These are phyloP conservation scores for Lichenostomus cassidix DNA, from an alignment of 2,113 vertebrate genomes.

Conservation along the genomic window DNA sequence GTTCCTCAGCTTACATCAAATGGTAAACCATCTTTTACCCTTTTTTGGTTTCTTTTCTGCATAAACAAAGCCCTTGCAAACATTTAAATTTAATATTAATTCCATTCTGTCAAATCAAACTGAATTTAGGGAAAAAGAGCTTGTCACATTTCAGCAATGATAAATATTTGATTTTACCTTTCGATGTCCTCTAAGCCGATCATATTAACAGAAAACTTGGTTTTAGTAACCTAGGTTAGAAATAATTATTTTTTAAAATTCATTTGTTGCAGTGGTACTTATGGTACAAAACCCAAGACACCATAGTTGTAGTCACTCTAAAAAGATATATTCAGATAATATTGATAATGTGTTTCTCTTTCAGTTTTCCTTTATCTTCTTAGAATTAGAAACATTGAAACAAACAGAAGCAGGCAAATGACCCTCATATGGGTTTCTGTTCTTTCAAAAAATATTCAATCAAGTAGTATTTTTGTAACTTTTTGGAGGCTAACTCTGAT, in stretches of 20 bases:
- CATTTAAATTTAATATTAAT: not conserved
- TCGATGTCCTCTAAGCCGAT: not conserved
- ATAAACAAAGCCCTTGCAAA: not conserved
- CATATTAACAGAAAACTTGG: not conserved
- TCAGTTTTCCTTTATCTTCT: not conserved
- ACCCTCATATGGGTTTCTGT: not conserved
- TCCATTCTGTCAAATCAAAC: not conserved
- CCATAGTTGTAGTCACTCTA: not conserved
- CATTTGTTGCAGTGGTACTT: not conserved
- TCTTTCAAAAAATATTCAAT: not conserved
- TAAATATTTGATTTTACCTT: not conserved
- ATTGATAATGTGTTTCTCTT: not conserved
- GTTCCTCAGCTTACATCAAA: conserved; percentile 63
- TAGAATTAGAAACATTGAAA: not conserved
- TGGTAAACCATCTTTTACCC: conserved; percentile 56
- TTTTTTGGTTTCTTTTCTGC: not conserved
- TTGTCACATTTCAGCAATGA: not conserved
- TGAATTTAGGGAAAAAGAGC: not conserved
- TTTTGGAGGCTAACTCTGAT: not conserved
- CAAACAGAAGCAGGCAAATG: not conserved
- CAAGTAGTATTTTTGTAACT: fast-evolving
- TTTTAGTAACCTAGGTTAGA: not conserved
- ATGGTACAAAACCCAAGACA: not conserved
- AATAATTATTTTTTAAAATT: not conserved
- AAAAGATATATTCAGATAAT: not conserved